Percentiles rank a stretch among this genome's conserved stretches.
phyloP scores from a whole-genome alignment of 2,888 invertebrate genomes.

The Acanthosepion pharaonis region DNA sequence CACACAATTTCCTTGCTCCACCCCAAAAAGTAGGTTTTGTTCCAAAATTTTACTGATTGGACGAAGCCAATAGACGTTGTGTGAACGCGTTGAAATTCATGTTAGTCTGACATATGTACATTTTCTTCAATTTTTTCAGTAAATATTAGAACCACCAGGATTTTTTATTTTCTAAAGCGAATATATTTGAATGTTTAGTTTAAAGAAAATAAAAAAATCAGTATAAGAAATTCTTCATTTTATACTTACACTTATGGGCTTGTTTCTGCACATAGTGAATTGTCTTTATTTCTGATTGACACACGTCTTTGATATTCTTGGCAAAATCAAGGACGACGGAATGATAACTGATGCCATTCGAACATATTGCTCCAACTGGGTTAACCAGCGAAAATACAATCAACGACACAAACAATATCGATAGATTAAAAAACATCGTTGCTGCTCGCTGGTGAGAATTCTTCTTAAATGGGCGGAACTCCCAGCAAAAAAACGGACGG shows the following conservation, averaged over 20 bases:
- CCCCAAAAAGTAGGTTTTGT: too few relatives aligned
- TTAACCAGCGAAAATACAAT: background rate
- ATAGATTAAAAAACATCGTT: background rate
- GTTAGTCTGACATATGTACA: too few relatives aligned
- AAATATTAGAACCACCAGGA: too few relatives aligned
- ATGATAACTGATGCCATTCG: background rate
- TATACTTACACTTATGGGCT: background rate
- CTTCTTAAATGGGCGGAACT: background rate
- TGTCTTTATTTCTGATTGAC: background rate
- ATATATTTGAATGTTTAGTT: too few relatives aligned
- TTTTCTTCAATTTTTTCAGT: too few relatives aligned
- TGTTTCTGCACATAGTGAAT: background rate
- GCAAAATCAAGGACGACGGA: background rate
- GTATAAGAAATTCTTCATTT: too few relatives aligned
- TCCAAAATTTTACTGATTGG: too few relatives aligned
- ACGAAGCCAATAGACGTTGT: too few relatives aligned
- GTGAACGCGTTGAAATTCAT: too few relatives aligned
- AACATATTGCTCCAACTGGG: background rate
- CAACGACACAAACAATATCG: background rate
- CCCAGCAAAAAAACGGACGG: background rate
- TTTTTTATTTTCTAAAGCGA: too few relatives aligned
- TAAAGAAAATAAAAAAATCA: too few relatives aligned
- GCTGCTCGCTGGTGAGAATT: background rate
- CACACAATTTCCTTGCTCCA: too few relatives aligned
- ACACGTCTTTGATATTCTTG: background rate